Percentiles rank a stretch among this genome's conserved stretches.
Conservation (phyloP, 2,888 invertebrate genomes). For the Hirtodrosophila duncani region DNA sequence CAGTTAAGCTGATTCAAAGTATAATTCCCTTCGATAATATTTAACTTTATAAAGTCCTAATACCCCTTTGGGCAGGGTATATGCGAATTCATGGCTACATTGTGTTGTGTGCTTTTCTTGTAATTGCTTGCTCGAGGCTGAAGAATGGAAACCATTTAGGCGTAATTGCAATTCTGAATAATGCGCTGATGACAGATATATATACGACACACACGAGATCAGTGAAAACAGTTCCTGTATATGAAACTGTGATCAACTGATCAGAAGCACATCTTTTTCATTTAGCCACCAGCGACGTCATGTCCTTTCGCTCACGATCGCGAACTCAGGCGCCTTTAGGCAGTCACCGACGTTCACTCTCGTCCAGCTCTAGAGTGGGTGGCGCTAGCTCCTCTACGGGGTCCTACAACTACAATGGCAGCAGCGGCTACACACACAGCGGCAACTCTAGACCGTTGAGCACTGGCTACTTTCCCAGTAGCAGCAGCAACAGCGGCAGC, state of each 20-base stretch:
- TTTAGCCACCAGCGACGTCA: constrained; percentile 37
- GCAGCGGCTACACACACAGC: constrained; percentile 53
- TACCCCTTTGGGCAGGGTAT: no score
- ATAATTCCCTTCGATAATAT: no score
- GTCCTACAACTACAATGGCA: constrained; percentile 49
- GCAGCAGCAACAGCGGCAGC: constrained; percentile 46
- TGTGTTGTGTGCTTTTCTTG: no score
- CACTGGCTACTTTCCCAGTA: constrained; percentile 75
- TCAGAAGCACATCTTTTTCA: neutral
- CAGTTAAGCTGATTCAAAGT: no score
- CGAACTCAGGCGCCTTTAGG: constrained; percentile 77
- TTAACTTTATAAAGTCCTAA: no score
- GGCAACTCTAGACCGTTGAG: constrained; percentile 72
- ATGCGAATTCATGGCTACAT: no score
- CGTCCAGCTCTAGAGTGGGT: constrained; percentile 79
- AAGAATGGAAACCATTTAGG: constrained; percentile 4
- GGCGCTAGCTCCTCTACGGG: constrained; percentile 25
- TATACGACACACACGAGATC: constrained; percentile 10
- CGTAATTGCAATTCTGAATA: constrained; percentile 25
- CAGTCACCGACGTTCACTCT: constrained; percentile 78
- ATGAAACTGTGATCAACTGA: neutral
- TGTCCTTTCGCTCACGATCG: constrained; percentile 78
- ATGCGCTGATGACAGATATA: constrained; percentile 10
- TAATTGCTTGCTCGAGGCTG: no score
- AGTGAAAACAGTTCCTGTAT: neutral